Conservation (phyloP, 2,888 invertebrate genomes). For the Drosophila nr. perissopoda region DNA sequence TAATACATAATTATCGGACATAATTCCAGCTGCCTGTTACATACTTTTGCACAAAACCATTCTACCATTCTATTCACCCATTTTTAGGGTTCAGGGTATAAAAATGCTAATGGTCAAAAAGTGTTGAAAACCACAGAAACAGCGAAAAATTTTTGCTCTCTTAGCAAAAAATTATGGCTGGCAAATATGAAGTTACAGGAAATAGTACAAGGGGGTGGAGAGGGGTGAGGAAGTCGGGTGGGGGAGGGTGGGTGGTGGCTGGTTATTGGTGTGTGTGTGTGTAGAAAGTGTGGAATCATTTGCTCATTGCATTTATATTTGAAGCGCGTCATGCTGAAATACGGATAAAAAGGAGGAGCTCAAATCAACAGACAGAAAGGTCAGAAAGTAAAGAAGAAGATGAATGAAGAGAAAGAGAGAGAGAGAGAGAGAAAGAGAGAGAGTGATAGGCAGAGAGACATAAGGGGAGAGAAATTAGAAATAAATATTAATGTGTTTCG, state of each 20-base stretch:
- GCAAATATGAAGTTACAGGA: conserved; percentile 26
- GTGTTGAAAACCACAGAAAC: conserved; percentile 44
- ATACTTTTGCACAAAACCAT: neutral
- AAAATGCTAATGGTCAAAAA: conserved; percentile 39
- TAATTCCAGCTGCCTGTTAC: neutral
- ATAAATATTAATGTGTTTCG: neutral
- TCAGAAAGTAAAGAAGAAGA: neutral
- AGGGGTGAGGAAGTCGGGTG: rapidly evolving
- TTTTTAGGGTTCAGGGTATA: neutral
- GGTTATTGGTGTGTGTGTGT: neutral
- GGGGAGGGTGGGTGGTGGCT: neutral
- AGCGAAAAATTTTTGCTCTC: conserved; percentile 35
- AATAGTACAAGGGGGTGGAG: neutral
- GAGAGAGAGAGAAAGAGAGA: neutral
- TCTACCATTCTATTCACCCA: neutral
- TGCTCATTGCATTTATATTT: conserved; percentile 64
- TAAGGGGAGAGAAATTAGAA: neutral
- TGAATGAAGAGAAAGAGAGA: neutral
- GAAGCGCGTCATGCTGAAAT: conserved; percentile 6
- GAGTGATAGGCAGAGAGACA: neutral
- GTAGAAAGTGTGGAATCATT: conserved; percentile 57
- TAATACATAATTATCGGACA: neutral
- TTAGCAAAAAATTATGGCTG: conserved; percentile 30
- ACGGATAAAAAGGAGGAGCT: neutral
- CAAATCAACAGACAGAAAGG: neutral